These are phyloP conservation scores for Hanleya hanleyi DNA, from an alignment of 2,888 invertebrate species.

Conservation along the genomic window DNA sequence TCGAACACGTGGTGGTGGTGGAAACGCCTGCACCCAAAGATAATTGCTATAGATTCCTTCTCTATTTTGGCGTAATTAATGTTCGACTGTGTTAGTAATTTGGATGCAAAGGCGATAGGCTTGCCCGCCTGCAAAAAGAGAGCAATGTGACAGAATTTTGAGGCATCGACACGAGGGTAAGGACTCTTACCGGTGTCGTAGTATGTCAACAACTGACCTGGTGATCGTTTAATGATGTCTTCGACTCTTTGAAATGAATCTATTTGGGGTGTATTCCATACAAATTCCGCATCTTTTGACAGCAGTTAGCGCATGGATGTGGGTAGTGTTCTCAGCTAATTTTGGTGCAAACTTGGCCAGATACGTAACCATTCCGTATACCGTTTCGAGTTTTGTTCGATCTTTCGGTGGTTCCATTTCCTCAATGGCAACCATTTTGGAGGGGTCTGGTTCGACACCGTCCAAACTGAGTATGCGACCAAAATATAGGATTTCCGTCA, in stretches of 20 bases:
- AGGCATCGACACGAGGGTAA: not conserved
- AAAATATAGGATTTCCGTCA: slow-evolving; percentile 37
- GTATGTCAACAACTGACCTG: slow-evolving; percentile 34
- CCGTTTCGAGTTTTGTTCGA: slow-evolving; percentile 17
- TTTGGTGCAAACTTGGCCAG: slow-evolving; percentile 26
- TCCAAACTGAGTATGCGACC: slow-evolving; percentile 25
- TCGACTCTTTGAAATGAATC: slow-evolving; percentile 25
- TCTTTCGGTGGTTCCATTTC: slow-evolving; percentile 20
- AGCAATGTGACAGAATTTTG: not conserved
- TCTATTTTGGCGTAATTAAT: slow-evolving; percentile 27
- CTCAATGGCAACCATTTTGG: slow-evolving; percentile 22
- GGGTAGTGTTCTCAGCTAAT: slow-evolving; percentile 25
- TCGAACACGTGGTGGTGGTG: slow-evolving; percentile 26
- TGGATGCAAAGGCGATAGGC: slow-evolving; percentile 22
- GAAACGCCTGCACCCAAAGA: slow-evolving; percentile 20
- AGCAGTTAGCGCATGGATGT: slow-evolving; percentile 16
- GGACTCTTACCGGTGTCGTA: slow-evolving; percentile 23
- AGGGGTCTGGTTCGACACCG: slow-evolving; percentile 29
- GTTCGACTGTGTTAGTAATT: slow-evolving; percentile 17
- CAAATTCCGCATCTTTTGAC: slow-evolving; percentile 17
- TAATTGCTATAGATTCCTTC: slow-evolving; percentile 21
- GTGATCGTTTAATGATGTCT: slow-evolving; percentile 7
- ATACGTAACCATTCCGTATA: slow-evolving; percentile 26
- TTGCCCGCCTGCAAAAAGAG: not conserved
- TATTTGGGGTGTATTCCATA: slow-evolving; percentile 15